These are phyloP conservation scores for Taenioides sp. DNA, from an alignment of 2,797 vertebrate species.

Conservation along the genomic window DNA sequence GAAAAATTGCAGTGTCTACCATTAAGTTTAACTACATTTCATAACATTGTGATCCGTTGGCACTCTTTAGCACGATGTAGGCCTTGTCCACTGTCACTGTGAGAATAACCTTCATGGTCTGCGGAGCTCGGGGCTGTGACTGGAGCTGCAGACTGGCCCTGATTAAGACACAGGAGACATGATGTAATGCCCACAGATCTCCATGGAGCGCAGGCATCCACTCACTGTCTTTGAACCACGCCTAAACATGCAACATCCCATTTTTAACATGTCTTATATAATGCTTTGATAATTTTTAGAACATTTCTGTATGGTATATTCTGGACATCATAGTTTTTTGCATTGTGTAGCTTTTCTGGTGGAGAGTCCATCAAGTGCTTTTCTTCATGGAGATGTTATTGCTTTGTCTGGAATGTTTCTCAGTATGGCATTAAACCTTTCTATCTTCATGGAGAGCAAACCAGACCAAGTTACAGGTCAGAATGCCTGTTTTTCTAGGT, in stretches of 20 bases:
- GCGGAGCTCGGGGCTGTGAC: neutral
- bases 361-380: too few relatives aligned
- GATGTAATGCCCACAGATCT: neutral
- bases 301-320: too few relatives aligned
- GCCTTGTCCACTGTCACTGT: neutral
- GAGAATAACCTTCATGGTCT: neutral
- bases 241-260: neutral
- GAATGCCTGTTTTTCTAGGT: too few relatives aligned
- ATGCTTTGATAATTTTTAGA: too few relatives aligned
- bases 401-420: too few relatives aligned
- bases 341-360: too few relatives aligned
- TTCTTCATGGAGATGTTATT: too few relatives aligned
- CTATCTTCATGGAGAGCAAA: too few relatives aligned
- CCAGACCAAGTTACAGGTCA: too few relatives aligned
- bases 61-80: neutral
- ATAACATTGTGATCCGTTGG: neutral
- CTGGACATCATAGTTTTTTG: too few relatives aligned
- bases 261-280: too few relatives aligned
- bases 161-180: conserved; percentile 1
- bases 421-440: too few relatives aligned
- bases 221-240: neutral
- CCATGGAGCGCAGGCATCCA: neutral
- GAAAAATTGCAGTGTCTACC: neutral
- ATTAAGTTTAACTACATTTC: neutral
- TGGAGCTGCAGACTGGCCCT: neutral